A percentile compares a stretch with the other conserved stretches of the same genome.
Conservation (phyloP, 2,113 vertebrate species). For the Petromus typicus region DNA sequence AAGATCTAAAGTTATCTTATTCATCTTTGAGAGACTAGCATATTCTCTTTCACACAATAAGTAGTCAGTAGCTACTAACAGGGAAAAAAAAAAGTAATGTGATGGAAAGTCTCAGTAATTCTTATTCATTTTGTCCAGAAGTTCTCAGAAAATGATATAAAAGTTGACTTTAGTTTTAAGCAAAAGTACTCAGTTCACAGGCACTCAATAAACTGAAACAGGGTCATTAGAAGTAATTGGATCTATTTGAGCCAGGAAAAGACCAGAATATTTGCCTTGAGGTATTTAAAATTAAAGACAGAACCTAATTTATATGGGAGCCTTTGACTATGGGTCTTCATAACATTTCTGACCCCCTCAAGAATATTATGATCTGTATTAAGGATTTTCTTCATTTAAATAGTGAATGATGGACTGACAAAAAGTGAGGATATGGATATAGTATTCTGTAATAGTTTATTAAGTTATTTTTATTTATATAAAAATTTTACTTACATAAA, state of each 20-base stretch:
- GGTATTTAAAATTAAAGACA: slow-evolving; percentile 66
- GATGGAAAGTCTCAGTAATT: not conserved
- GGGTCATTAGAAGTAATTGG: slow-evolving; percentile 72
- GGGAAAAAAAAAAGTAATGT: not conserved
- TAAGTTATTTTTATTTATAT: not conserved
- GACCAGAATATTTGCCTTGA: slow-evolving; percentile 42
- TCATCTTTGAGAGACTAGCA: not conserved
- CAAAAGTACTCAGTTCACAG: slow-evolving; percentile 51
- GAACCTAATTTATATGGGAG: slow-evolving; percentile 49
- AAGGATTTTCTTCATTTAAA: slow-evolving; percentile 26
- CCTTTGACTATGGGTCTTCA: slow-evolving; percentile 5
- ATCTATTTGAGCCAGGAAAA: slow-evolving; percentile 66
- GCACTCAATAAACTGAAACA: slow-evolving; percentile 54
- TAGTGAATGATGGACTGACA: slow-evolving; percentile 23
- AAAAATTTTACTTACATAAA: slow-evolving; percentile 64
- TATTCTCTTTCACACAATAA: not conserved
- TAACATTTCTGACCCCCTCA: slow-evolving; percentile 12
- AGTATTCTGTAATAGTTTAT: not conserved
- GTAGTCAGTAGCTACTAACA: not conserved
- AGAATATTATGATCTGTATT: not conserved
- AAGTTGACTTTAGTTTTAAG: slow-evolving; percentile 37
- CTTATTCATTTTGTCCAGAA: slow-evolving; percentile 37
- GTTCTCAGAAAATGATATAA: slow-evolving; percentile 52
- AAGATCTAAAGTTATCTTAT: not conserved
- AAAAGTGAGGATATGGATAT: not conserved